phyloP scores from a whole-genome alignment of 2,797 vertebrate species.

The Sciurus vulgaris region DNA sequence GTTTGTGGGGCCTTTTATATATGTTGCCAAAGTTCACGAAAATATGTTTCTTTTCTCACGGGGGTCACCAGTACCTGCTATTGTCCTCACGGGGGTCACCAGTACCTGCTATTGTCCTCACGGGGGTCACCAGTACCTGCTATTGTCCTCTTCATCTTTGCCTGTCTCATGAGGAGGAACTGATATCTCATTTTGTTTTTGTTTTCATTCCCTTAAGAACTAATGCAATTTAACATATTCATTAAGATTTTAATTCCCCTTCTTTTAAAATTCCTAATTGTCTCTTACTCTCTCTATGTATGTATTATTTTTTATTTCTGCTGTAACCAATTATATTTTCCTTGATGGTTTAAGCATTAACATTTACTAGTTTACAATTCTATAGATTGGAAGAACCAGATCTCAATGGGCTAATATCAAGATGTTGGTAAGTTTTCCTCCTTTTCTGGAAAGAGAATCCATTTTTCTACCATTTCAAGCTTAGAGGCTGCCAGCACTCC shows the following conservation, averaged over 20 bases:
- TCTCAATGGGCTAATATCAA: neutral
- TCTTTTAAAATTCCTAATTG: neutral
- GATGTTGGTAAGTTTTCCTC: neutral
- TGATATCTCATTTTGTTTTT: neutral
- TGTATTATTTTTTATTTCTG: neutral
- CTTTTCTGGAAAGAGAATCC: neutral
- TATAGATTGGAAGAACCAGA: neutral
- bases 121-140: neutral
- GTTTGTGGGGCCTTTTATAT: neutral
- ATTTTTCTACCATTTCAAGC: neutral
- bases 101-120: neutral
- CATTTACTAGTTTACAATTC: neutral
- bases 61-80: neutral
- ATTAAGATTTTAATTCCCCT: neutral
- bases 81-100: neutral
- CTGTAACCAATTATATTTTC: neutral
- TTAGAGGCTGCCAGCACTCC: neutral
- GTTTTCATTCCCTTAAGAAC: neutral
- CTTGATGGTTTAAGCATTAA: neutral
- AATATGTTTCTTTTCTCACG: neutral
- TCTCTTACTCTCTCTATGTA: neutral
- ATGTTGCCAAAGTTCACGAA: neutral
- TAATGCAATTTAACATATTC: neutral
- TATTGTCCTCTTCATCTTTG: neutral
- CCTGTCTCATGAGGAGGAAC: fast-evolving